These are phyloP conservation scores for Aepyceros melampus DNA, from an alignment of 2,113 vertebrate genomes.

Conservation along the genomic window DNA sequence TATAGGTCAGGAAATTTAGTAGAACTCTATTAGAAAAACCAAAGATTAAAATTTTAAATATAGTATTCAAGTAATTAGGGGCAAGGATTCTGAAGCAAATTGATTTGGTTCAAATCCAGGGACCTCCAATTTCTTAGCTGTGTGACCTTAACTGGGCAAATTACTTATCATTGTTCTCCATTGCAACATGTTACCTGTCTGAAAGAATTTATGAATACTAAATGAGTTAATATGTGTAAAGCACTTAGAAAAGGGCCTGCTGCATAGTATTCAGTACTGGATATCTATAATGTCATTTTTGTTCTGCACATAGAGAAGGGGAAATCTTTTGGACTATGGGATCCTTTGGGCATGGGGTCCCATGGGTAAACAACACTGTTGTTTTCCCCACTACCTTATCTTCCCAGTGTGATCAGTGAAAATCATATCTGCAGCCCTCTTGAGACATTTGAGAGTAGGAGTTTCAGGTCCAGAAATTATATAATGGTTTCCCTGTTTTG, in stretches of 20 bases:
- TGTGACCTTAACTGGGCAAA: neutral
- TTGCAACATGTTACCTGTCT: neutral
- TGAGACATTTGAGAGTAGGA: neutral
- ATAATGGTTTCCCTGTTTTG: neutral
- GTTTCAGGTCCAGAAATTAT: neutral
- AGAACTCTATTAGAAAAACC: neutral
- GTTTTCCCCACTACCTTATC: neutral
- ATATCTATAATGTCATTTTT: neutral
- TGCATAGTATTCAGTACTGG: neutral
- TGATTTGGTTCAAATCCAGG: neutral
- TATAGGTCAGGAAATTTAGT: neutral
- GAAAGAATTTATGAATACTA: neutral
- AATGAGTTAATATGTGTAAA: neutral
- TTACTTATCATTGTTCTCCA: neutral
- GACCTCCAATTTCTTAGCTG: neutral
- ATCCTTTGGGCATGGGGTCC: neutral
- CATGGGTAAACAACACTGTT: neutral
- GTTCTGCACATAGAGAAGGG: neutral
- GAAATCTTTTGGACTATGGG: neutral
- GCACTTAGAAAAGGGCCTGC: neutral
- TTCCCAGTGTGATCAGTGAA: neutral
- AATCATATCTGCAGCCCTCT: neutral
- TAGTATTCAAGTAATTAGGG: neutral
- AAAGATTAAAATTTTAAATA: neutral
- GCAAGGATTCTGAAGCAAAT: neutral